Base-by-base conservation (phyloP, 2,888 invertebrate genomes). In the Lissocephala sabroskyi region DNA sequence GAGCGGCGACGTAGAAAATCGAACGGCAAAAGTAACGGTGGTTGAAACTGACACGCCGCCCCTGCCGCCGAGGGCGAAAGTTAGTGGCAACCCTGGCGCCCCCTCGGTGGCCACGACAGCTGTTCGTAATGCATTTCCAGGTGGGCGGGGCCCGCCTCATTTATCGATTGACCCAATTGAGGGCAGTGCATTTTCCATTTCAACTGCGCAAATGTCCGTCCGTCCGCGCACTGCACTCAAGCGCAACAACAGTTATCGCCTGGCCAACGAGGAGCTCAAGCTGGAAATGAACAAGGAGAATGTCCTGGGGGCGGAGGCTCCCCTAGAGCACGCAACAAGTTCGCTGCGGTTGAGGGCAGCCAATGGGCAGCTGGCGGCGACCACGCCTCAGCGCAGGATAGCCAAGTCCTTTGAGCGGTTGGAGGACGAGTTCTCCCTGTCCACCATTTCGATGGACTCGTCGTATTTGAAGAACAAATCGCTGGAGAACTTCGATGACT, bases 181-280 rank as follows among this genome's bases (percentile, higher is more conserved):
- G 46, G 60, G 49, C 59, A 55, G 67, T 62, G 62, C 68, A 60
- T 67, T 67, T 73, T 73, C 79, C 62, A 67, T 65, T 64, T 59
- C 64, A 28, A 63, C 52, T 62, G 67, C 41, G 41, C 23, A 3
- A 7, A 7, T 7, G 4, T 23, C 23, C 4, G 4, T 5, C 45
- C 58, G 56, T 49, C 11, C 58, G 32, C 79, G 78, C 36, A 61
- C 71, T 36, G 79, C 79, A 26, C 62, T 94, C 39, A 92, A 92
- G 84, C 90, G 94, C 52, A 93, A 92, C 81, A 92, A 94, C 82
- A 94, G 94, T 84, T 94, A 94, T 81, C 89, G 93, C 60, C 87
- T 92, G 83, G 94, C 94, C 11, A 94, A 94, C 84, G 81, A 80
- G 40, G 81, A 79, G 48, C 60, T 82, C 17, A 79, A 81, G 64